Evolutionary conservation across 2,113 vertebrate species (phyloP), one percentile per base, ranked within the genome.

Genomic region (Penelope pileata): DNA sequence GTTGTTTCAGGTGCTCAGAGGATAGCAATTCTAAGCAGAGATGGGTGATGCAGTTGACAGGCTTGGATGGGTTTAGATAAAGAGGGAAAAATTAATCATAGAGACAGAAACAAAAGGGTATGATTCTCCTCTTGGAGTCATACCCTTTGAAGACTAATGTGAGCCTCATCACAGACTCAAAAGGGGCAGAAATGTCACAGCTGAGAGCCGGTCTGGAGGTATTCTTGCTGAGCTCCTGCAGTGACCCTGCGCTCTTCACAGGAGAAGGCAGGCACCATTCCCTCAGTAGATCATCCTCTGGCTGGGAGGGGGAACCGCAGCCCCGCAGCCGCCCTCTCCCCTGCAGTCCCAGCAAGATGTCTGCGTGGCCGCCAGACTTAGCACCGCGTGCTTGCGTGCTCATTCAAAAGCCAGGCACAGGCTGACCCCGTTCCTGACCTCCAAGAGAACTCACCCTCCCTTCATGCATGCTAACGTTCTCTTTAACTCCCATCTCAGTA

Each of bases 1-100:
- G 83, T 94, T 92, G 77, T 94, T 97, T 92, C 93, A 97, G 92
- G 78, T 96, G 95, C 43, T 85, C 60, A 82, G 64, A 86, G 62
- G 64, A 94, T 45, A 88, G 53, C 48, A 56, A 59, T 94, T 86
- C 74, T 70, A 89, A 51, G 15, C 53, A 94, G 90, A 91, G 73
- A 77, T 50, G 62, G 89, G 72, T 77, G 88, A 93, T 91, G 77
- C 9, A 1, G 69, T 88, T 96, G 95, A 94, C 87, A 94, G 81
- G 64, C 90, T 91, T 95, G 67, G 30, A 80, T 77, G 54, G 51
- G 32, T 91, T 90, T 81, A 91, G 91, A 90, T 94, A 93, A 94
- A 81, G 79, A 81, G 66, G 32, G 30, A 89, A 91, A 91, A 62
- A 40, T 51, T 88, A 72, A 72, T 53, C 2, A 0, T 16, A 53